Conservation (phyloP, 2,888 invertebrate species). For the Allolobophora icterica region DNA sequence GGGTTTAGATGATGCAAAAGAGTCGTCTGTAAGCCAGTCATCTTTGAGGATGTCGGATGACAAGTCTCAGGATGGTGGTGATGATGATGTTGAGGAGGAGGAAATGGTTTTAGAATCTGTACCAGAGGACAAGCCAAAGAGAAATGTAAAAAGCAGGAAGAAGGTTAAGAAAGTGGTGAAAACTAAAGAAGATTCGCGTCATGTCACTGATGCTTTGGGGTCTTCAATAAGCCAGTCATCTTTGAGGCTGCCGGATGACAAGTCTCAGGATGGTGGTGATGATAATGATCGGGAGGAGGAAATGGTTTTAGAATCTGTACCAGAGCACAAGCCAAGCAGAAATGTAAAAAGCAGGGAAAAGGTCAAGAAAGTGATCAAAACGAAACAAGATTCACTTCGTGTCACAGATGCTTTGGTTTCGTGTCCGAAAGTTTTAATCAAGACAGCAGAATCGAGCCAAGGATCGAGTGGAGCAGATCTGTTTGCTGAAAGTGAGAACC, state of each 20-base stretch:
- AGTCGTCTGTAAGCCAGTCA: background rate
- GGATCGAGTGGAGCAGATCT: background rate
- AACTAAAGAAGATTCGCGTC: background rate
- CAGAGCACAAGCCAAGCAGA: background rate
- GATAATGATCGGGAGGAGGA: background rate
- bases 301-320: background rate
- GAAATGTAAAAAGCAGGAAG: background rate
- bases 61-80: background rate
- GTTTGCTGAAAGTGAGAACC: background rate
- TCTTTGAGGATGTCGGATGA: background rate
- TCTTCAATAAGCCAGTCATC: background rate
- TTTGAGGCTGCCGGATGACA: background rate
- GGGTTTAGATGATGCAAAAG: background rate
- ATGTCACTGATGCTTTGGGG: background rate
- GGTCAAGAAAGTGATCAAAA: background rate
- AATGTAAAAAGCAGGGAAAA: background rate
- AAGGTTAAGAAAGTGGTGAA: background rate
- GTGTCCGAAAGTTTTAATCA: background rate
- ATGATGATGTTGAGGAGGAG: background rate
- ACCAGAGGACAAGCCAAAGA: background rate
- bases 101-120: background rate
- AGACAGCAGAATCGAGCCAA: background rate
- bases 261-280: background rate
- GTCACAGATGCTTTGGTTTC: background rate
- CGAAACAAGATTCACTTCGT: background rate